Evolutionary conservation across 2,888 invertebrate genomes (phyloP), one percentile per base, ranked within the genome.

Genomic region (Hemistola chrysoprasaria): DNA sequence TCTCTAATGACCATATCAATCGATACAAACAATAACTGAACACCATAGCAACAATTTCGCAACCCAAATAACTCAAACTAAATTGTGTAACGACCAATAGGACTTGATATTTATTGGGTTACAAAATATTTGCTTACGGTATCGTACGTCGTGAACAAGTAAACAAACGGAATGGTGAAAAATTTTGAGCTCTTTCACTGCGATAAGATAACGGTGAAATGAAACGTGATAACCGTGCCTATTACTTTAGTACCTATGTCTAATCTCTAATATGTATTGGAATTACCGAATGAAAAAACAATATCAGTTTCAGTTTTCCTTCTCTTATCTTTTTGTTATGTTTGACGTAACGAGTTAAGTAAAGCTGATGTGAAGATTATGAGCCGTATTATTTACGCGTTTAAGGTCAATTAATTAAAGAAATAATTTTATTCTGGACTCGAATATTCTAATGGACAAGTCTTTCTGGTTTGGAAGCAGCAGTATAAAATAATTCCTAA

Each of bases 201-300:
- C 4, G 83, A 83, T 84, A 77, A 84, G 84, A 84, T 84, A 71
- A 45, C 29, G 60, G 81, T 71, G 79, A 83, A 85, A 83, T 81
- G 70, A 61, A 48, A 4, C 16, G 16, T 4, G 16, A 16, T 16
- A 16, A 16, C 16, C 2, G 3, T 16, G 16, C 16, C n/a, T 16
- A 16, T 16, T 16, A 4, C 16, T 16, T 3, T 16, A 16, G 4
- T 16, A 2, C 4, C 16, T 16, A 16, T 16, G n/a, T n/a, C n/a
- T n/a, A n/a, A n/a, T n/a, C n/a, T n/a, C n/a, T n/a, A n/a, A n/a
- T n/a, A n/a, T n/a, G n/a, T n/a, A 16, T 16, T 4, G 16, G 4
- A 3, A 4, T 16, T 16, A 3, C 2, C 16, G 4, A 16, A 16
- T 16, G 16, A 16, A 16, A 16, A 16, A 3, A 16, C 4, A 16